These are phyloP conservation scores for Apodemus speciosus DNA, from an alignment of 2,113 vertebrate genomes.

Conservation along the genomic window DNA sequence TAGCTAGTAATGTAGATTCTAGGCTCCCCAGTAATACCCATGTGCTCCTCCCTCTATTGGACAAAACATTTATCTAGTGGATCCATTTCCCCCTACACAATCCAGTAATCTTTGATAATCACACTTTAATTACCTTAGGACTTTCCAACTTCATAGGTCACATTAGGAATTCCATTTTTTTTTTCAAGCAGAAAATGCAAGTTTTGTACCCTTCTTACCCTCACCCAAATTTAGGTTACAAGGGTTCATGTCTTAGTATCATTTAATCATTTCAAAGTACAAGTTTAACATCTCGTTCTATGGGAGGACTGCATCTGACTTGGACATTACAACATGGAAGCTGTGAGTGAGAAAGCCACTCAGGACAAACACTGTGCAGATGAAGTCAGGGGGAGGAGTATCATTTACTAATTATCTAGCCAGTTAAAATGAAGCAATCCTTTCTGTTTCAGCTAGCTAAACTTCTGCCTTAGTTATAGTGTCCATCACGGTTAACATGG, in stretches of 20 bases:
- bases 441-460: neutral
- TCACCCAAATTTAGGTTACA: neutral
- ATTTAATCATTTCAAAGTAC: neutral
- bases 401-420: neutral
- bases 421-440: neutral
- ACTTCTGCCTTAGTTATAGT: constrained; percentile 4
- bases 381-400: neutral
- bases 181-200: neutral
- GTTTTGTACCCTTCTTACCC: neutral
- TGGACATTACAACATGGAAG: neutral
- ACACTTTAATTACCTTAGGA: neutral
- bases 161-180: neutral
- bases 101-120: neutral
- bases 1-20: neutral
- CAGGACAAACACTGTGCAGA: neutral
- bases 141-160: neutral
- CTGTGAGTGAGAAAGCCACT: neutral
- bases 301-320: neutral
- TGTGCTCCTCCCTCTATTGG: neutral
- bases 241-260: neutral
- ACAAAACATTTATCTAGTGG: neutral
- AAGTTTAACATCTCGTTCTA: neutral
- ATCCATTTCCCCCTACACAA: neutral
- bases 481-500: too few relatives aligned
- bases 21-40: neutral